Evolutionary conservation across 1,140 invertebrate genomes (phyloP).

Genomic region (Drosophila pseudoananassae): DNA sequence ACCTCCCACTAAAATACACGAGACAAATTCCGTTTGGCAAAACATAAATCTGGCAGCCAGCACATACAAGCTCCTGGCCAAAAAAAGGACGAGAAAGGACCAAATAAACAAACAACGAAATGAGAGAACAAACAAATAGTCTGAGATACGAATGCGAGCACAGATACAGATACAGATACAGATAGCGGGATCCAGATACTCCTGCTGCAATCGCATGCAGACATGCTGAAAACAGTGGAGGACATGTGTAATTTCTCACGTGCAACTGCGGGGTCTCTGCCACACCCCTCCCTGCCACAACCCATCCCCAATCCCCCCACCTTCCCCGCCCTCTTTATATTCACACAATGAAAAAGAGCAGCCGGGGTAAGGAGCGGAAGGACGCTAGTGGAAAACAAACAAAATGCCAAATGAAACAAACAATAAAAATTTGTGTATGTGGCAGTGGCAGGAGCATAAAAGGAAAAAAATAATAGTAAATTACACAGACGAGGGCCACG

Average conservation of each 20-base stretch:
- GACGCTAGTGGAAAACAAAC: constrained; percentile 36
- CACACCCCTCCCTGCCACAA: neutral
- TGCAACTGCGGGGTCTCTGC: constrained; percentile 48
- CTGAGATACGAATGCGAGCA: constrained; percentile 20
- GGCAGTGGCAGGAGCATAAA: constrained; percentile 55
- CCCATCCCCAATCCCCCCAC: neutral
- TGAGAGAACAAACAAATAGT: constrained; percentile 56
- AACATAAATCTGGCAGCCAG: constrained; percentile 61
- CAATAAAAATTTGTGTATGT: constrained; percentile 63
- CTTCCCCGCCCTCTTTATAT: neutral
- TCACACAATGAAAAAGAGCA: neutral
- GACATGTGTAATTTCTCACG: constrained; percentile 80
- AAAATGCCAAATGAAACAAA: constrained; percentile 72
- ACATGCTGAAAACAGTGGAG: constrained; percentile 62
- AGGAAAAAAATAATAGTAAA: constrained; percentile 79
- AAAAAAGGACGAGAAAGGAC: constrained; percentile 14
- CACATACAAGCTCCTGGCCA: constrained; percentile 10
- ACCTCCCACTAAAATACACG: constrained; percentile 23
- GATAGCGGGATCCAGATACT: constrained; percentile 17
- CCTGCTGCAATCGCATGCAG: constrained; percentile 40
- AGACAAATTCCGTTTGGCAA: constrained; percentile 65
- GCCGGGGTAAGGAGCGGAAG: neutral
- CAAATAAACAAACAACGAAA: constrained; percentile 37
- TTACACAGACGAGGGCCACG: constrained; percentile 62
- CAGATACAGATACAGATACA: constrained; percentile 4